phyloP scores from a whole-genome alignment of 2,888 invertebrate species.

The Ophion slaviceki region DNA sequence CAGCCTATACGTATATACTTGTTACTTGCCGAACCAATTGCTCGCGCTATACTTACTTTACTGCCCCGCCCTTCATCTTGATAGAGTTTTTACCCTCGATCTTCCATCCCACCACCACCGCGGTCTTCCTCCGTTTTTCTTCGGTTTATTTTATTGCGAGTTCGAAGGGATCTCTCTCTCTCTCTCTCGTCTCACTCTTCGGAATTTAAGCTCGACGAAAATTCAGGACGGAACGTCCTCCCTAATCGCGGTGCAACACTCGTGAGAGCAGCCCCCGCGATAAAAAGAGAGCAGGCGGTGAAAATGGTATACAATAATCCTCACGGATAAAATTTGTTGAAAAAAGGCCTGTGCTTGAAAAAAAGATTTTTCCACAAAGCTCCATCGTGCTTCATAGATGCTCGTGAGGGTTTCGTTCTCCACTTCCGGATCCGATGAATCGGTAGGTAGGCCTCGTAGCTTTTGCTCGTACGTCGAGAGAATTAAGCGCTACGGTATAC shows the following conservation, averaged over 20 bases:
- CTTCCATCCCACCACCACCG: constrained; percentile 9
- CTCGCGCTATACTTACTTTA: constrained; percentile 30
- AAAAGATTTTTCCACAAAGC: no score
- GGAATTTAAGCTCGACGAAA: constrained; percentile 72
- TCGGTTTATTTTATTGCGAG: neutral
- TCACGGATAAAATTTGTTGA: no score
- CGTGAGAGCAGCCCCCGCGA: neutral
- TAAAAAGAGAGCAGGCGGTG: constrained; percentile 3
- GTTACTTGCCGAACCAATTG: constrained; percentile 45
- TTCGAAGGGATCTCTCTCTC: no score
- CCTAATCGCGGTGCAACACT: constrained; percentile 10
- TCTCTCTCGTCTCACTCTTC: constrained; percentile 24
- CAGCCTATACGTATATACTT: constrained; percentile 22
- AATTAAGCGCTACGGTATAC: neutral
- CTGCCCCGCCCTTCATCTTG: constrained; percentile 26
- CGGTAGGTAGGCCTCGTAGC: no score
- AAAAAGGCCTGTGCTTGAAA: no score
- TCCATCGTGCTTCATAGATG: no score
- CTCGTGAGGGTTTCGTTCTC: no score
- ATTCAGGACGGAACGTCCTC: constrained; percentile 67
- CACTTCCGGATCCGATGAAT: no score
- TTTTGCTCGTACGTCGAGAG: no score
- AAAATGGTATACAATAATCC: neutral
- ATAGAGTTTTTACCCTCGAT: constrained; percentile 25
- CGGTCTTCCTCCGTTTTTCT: constrained; percentile 18